Evolutionary conservation across 2,113 vertebrate genomes (phyloP).

Genomic region (Melanotaenia duboulayi): DNA sequence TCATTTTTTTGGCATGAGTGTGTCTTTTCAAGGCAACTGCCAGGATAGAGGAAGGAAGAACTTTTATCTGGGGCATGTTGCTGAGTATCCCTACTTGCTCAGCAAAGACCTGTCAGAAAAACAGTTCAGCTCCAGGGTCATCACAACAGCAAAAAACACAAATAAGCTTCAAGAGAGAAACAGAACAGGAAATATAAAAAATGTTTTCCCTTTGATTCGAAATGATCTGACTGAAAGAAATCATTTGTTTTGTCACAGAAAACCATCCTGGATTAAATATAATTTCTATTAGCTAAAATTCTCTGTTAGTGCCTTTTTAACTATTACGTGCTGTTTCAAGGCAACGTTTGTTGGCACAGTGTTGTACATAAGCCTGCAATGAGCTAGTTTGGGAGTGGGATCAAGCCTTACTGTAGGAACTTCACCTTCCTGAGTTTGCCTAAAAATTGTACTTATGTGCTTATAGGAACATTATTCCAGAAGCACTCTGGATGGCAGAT

Average conservation of each 20-base stretch:
- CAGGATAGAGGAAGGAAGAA: conserved; percentile 74
- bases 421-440: too few species aligned
- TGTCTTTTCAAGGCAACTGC: conserved; percentile 60
- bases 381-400: too few species aligned
- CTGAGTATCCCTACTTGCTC: conserved; percentile 53
- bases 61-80: conserved; percentile 59
- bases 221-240: conserved; percentile 13
- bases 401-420: too few species aligned
- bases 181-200: conserved; percentile 63
- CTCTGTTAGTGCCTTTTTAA: neutral
- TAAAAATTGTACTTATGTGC: too few species aligned
- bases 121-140: conserved; percentile 42
- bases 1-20: conserved; percentile 37
- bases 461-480: too few species aligned
- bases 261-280: neutral
- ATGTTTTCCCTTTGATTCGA: conserved; percentile 39
- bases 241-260: conserved; percentile 11
- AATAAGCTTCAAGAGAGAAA: conserved; percentile 18
- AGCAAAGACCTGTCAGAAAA: conserved; percentile 43
- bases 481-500: neutral
- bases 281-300: neutral
- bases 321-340: neutral
- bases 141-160: conserved; percentile 25
- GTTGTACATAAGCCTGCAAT: neutral
- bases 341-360: neutral